phyloP scores from a whole-genome alignment of 2,113 vertebrate genomes.

The Zonotrichia leucophrys region DNA sequence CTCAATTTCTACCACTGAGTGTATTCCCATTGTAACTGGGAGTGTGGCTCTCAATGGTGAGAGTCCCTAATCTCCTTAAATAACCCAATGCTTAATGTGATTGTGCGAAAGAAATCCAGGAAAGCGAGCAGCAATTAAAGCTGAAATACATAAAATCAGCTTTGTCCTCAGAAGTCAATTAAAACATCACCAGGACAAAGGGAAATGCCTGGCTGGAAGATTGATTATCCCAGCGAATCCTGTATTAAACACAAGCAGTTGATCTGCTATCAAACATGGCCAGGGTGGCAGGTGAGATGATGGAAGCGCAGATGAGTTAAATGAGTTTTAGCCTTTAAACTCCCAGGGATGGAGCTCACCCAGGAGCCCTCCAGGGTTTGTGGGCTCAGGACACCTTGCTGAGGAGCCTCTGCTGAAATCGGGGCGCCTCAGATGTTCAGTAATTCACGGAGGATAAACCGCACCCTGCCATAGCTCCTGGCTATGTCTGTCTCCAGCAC shows the following conservation, averaged over 20 bases:
- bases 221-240: not conserved
- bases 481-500: not conserved
- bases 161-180: slow-evolving; percentile 16
- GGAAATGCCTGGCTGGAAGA: not conserved
- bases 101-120: not conserved
- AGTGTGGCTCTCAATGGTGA: not conserved
- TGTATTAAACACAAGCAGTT: not conserved
- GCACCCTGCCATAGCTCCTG: not conserved
- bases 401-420: not conserved
- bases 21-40: not conserved
- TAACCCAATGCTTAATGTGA: not conserved
- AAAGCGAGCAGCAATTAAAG: not conserved
- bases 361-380: not conserved
- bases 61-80: not conserved
- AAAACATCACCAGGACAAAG: not conserved
- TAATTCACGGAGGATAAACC: not conserved
- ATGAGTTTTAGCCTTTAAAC: not conserved
- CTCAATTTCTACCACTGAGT: not conserved
- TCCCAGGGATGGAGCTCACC: not conserved
- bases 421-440: not conserved
- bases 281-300: not conserved
- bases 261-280: not conserved
- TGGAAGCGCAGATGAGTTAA: not conserved
- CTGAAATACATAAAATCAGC: not conserved
- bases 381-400: not conserved